Base-by-base conservation (phyloP, 2,888 invertebrate genomes). In the Meteorus cinctellus region DNA sequence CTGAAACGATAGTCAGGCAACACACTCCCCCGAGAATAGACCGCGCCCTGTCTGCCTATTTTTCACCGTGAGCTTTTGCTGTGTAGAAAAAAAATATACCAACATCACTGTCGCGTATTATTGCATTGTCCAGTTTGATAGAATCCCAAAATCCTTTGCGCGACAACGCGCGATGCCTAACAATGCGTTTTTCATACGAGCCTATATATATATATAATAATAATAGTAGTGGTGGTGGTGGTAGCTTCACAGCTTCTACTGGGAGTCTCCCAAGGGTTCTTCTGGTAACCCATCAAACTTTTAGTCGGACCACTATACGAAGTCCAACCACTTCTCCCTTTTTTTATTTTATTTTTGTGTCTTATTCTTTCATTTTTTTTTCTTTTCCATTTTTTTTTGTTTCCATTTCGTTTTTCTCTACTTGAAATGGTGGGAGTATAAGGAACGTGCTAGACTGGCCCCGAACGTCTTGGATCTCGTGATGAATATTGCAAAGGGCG, bases 71-170 rank as follows among this genome's bases (percentile, higher is more conserved):
- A 68, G 48, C 51, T 45, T 74, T 19, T 45, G 19, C 27, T 8
- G 27, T 12, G 62, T 60, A 16, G 51, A 34, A 34, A 34, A 24
- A 79, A 79, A 78, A 78, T 76, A 31, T 68, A 65, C 59, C 60
- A 19, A n/a, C 48, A 19, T 19, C 19, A 8, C 55, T n/a, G n/a
- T 55, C 72, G 83, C 85, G 81, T 85, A 86, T 88, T 89, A 89
- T 89, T 89, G 86, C 88, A 89, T 89, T 89, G 89, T 89, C 88
- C 89, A 85, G 88, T 89, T 88, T 89, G 89, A 89, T 89, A 88
- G 89, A 89, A 89, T 89, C 89, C 87, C 82, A 84, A 89, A 89
- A 89, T 89, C 89, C 89, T 89, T 89, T 78, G 82, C 79, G 78
- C 72, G 79, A 78, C 72, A 78, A 86, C 86, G 85, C 84, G 85